Conservation (phyloP, 2,797 vertebrate genomes). For the Okamejei kenojei region DNA sequence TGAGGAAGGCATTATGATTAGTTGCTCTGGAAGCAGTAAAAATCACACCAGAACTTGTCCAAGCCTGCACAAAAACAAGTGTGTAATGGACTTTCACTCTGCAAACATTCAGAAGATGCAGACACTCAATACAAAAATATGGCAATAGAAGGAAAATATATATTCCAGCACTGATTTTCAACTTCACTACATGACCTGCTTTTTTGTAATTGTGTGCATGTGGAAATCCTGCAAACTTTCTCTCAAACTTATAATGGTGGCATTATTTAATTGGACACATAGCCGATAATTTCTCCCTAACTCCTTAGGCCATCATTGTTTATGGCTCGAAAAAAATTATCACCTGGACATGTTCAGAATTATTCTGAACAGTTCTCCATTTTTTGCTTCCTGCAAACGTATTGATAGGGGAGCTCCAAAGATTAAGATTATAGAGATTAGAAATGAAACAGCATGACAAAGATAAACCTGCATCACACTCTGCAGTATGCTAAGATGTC, state of each 20-base stretch:
- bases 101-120: background rate
- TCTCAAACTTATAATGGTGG: background rate
- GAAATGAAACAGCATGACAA: background rate
- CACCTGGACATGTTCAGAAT: background rate
- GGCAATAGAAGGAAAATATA: background rate
- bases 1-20: background rate
- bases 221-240: background rate
- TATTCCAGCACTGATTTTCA: background rate
- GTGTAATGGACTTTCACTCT: background rate
- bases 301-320: background rate
- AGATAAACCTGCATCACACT: background rate
- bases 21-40: background rate
- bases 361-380: background rate
- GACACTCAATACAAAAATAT: background rate
- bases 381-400: background rate
- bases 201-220: background rate
- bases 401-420: background rate
- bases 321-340: background rate
- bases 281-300: background rate
- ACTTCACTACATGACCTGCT: background rate
- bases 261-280: background rate
- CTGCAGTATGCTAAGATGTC: background rate
- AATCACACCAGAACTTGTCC: background rate
- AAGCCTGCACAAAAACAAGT: background rate
- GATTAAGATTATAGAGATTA: background rate